Percentiles rank a stretch among this genome's conserved stretches.
These are phyloP conservation scores for Darevskia mixta DNA, from an alignment of 2,797 vertebrate species.

Conservation along the genomic window DNA sequence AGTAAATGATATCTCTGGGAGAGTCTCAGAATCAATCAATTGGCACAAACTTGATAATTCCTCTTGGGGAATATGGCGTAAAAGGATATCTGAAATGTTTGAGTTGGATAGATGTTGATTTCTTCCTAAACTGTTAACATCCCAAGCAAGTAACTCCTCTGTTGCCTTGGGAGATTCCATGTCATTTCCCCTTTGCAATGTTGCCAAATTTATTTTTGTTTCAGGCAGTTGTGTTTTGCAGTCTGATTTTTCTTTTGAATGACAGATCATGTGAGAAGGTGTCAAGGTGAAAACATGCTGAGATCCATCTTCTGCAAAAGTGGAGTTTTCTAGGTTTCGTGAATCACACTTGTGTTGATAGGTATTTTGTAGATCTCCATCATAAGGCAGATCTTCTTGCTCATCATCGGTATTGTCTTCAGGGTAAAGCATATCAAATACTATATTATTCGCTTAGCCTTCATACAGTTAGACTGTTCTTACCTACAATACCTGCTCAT, in stretches of 20 bases:
- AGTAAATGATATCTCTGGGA: constrained; percentile 86
- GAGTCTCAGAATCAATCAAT: constrained; percentile 86
- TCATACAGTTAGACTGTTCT: background rate
- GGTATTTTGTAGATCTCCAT: constrained; percentile 70
- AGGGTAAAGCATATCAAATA: constrained; percentile 41
- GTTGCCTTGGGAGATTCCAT: background rate
- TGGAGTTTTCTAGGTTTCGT: background rate
- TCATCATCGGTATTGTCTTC: constrained; percentile 83
- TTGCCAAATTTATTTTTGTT: background rate
- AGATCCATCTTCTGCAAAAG: constrained; percentile 9
- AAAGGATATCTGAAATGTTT: constrained; percentile 79
- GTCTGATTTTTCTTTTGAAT: constrained; percentile 21
- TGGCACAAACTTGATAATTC: constrained; percentile 70
- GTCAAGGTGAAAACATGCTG: constrained; percentile 23
- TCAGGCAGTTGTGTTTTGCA: constrained; percentile 25
- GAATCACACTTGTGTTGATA: background rate
- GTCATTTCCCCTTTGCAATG: background rate
- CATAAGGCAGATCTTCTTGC: constrained; percentile 86
- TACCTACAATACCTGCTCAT: background rate
- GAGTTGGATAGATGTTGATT: constrained; percentile 42
- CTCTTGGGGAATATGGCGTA: constrained; percentile 80
- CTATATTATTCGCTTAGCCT: constrained; percentile 2
- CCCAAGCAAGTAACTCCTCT: background rate
- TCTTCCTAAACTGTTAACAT: background rate
- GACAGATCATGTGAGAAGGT: constrained; percentile 28